phyloP scores from a whole-genome alignment of 2,113 vertebrate genomes.

The Hippolais icterina region DNA sequence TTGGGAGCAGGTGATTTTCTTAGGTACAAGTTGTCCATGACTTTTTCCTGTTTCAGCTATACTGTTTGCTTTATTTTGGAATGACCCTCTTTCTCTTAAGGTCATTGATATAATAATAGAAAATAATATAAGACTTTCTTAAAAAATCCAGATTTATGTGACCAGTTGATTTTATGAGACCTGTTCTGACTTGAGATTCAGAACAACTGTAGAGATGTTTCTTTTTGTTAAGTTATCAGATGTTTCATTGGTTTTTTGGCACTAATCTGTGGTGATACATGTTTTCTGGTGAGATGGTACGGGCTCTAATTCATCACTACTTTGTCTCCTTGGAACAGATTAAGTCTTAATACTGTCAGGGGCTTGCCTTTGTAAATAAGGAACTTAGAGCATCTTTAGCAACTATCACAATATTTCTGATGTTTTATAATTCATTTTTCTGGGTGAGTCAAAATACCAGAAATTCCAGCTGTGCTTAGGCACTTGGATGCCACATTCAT shows the following conservation, averaged over 20 bases:
- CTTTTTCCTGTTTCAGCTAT: not conserved
- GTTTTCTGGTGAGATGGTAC: not conserved
- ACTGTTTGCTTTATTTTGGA: not conserved
- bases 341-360: not conserved
- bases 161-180: not conserved
- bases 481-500: not conserved
- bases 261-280: not conserved
- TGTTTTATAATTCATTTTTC: not conserved
- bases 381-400: not conserved
- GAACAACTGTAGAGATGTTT: not conserved
- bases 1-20: not conserved
- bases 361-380: not conserved
- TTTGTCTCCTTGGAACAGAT: not conserved
- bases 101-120: not conserved
- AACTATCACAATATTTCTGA: not conserved
- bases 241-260: not conserved
- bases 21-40: not conserved
- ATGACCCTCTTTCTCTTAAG: not conserved
- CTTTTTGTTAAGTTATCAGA: not conserved
- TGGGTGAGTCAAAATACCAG: not conserved
- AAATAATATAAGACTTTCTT: not conserved
- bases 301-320: not conserved
- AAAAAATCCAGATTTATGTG: not conserved
- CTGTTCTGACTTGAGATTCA: not conserved
- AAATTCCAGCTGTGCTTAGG: not conserved